Evolutionary conservation across 2,888 invertebrate genomes (phyloP).

Genomic region (Ashinkailepas kermadecensis): DNA sequence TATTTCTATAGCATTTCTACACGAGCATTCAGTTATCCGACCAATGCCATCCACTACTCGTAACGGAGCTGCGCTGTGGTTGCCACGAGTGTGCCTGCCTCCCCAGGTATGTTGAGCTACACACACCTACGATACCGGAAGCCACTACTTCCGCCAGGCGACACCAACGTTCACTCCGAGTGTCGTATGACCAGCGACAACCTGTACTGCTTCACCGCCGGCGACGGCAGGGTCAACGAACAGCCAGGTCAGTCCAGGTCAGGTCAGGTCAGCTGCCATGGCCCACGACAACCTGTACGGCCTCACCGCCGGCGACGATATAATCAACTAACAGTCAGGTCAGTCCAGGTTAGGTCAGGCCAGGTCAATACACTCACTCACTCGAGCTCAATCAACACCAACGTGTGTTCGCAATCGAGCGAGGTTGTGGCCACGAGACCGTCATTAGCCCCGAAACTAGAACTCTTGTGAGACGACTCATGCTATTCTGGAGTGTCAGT

Average conservation of each 20-base stretch:
- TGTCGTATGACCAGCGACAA: constrained; percentile 58
- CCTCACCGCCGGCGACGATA: constrained; percentile 67
- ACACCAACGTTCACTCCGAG: constrained; percentile 40
- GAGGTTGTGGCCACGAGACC: too few relatives aligned
- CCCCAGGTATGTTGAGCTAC: constrained; percentile 35
- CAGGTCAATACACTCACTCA: too few relatives aligned
- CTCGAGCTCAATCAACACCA: too few relatives aligned
- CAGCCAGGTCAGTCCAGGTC: constrained; percentile 54
- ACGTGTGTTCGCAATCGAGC: too few relatives aligned
- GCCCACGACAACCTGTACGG: constrained; percentile 54
- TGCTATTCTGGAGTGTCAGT: too few relatives aligned
- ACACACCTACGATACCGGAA: constrained; percentile 36
- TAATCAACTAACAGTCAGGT: constrained; percentile 73
- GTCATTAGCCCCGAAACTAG: too few relatives aligned
- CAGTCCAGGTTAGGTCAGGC: not conserved
- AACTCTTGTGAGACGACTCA: too few relatives aligned
- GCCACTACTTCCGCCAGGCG: constrained; percentile 48
- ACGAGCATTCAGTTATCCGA: too few relatives aligned
- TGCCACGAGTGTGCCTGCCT: not conserved
- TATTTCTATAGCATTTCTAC: too few relatives aligned
- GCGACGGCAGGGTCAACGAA: constrained; percentile 69
- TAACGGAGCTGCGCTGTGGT: too few relatives aligned
- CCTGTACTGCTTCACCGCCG: constrained; percentile 62
- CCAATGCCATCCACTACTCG: too few relatives aligned
- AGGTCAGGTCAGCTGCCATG: constrained; percentile 36